Evolutionary conservation across 2,888 invertebrate genomes (phyloP), one percentile per base, ranked within the genome.

Genomic region (Chrysolina oricalcia): DNA sequence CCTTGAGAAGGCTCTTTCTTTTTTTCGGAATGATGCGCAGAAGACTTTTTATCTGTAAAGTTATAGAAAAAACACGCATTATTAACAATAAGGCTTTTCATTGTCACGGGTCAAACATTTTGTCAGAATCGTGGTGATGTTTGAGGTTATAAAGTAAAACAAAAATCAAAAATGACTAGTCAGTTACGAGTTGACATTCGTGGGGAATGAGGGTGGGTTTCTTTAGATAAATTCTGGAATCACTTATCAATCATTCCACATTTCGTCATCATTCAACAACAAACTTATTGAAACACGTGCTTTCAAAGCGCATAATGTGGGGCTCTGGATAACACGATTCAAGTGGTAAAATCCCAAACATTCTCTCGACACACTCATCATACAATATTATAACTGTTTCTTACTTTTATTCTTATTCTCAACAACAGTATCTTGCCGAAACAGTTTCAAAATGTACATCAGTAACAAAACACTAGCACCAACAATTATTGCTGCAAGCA

Each of bases 391-490:
- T 6, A 35, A 0, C 10, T 6, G 17, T 17, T 23, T 62, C 86
- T 86, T 85, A 86, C 86, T 83, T 83, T 85, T 84, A 3, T 48
- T n/a, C 72, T 72, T 59, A 66, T 79, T 78, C 77, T 75, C 72
- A 50, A 73, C 72, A 66, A 77, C 75, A 69, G 81, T 79, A 53
- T 85, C 85, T 69, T 82, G 78, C 72, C 82, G 83, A 76, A 86
- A 82, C 74, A 84, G 81, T 75, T 83, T 85, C 66, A 86, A 74
- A 74, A 87, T 84, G 79, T 87, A 87, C 73, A 83, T 80, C 72
- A 87, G 81, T 69, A 87, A 72, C 48, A 86, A 78, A 72, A 84
- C 84, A 80, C 83, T 84, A 72, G 80, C 86, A 78, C 86, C 87
- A 73, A 86, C 74, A 67, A 87, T 82, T 70, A 84, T 78, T 73